Evolutionary conservation across 2,113 vertebrate species (phyloP).

Genomic region (Ptilorrhoa leucosticta): DNA sequence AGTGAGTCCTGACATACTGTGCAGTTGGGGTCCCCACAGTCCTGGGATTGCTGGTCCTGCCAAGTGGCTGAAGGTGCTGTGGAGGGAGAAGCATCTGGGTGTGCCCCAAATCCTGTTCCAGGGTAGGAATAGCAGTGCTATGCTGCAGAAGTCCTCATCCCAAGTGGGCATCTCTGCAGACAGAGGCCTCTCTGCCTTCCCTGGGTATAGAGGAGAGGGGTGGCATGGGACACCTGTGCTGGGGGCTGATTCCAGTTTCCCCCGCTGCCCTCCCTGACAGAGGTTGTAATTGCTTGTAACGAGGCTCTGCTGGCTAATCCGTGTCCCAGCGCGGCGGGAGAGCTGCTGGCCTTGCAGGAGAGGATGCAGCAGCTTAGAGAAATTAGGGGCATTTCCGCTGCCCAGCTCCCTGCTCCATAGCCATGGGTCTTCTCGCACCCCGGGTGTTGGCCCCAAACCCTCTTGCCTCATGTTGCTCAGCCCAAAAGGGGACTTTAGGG

Average conservation of each 20-base stretch:
- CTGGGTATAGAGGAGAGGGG: not conserved
- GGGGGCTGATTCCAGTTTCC: not conserved
- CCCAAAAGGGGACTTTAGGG: not conserved
- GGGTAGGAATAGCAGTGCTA: rapidly evolving
- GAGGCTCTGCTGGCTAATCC: not conserved
- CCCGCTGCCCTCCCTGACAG: rapidly evolving
- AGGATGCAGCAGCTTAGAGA: not conserved
- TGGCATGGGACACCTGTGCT: rapidly evolving
- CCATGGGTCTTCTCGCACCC: rapidly evolving
- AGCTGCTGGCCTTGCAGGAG: not conserved
- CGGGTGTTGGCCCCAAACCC: not conserved
- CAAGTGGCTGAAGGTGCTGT: not conserved
- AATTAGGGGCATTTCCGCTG: not conserved
- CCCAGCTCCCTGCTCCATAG: not conserved
- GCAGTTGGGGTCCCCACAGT: not conserved
- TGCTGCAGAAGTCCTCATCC: not conserved
- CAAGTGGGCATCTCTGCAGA: rapidly evolving
- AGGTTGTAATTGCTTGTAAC: not conserved
- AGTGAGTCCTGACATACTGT: rapidly evolving
- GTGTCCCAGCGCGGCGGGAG: rapidly evolving
- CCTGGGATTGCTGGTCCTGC: not conserved
- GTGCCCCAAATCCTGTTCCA: not conserved
- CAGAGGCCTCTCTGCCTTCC: not conserved
- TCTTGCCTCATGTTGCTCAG: not conserved
- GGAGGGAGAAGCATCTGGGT: not conserved